Evolutionary conservation across 1,140 invertebrate genomes (phyloP).

Genomic region (Aphaenogaster floridana): DNA sequence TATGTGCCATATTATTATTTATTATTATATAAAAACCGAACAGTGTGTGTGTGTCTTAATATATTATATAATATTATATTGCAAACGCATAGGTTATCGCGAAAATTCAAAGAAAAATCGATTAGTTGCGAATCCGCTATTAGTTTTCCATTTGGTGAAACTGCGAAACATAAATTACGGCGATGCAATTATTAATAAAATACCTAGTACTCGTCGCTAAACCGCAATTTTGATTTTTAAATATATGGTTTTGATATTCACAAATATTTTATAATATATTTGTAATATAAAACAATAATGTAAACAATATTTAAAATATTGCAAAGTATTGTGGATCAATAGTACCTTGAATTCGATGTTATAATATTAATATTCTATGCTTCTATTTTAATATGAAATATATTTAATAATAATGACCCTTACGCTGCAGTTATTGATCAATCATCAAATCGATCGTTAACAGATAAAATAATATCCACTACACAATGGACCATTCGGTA

Average conservation of each 20-base stretch:
- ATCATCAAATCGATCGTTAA: neutral
- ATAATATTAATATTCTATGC: slow-evolving; percentile 7
- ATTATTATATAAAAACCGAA: neutral
- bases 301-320: neutral
- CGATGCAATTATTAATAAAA: slow-evolving; percentile 6
- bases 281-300: neutral
- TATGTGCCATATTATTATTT: slow-evolving; percentile 11
- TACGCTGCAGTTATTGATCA: neutral
- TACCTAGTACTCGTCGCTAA: neutral
- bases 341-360: slow-evolving; percentile 1
- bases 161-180: neutral
- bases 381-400: neutral
- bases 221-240: neutral
- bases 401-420: neutral
- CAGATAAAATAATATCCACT: slow-evolving; percentile 7
- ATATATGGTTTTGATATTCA: neutral
- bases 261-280: neutral
- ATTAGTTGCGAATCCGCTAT: neutral
- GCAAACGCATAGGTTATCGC: neutral
- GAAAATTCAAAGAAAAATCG: neutral
- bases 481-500: neutral
- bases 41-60: neutral
- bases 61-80: neutral
- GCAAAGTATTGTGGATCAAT: neutral
- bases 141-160: neutral